Conservation (phyloP, 1,140 invertebrate genomes). For the Protaetia brevitarsis region DNA sequence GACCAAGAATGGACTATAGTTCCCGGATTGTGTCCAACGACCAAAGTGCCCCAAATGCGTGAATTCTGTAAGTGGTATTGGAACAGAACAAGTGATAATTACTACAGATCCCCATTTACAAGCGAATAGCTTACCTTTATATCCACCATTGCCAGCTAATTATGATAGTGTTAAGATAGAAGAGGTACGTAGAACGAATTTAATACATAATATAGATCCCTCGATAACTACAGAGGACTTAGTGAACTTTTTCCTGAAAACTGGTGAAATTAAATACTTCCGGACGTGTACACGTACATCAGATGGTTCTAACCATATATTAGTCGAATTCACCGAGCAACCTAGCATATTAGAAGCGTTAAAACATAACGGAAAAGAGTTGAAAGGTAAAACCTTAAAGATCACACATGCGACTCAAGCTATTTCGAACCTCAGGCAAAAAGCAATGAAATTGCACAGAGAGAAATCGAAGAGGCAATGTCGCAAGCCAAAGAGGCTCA, state of each 20-base stretch:
- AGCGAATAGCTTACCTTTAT: slow-evolving; percentile 80
- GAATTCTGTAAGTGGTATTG: slow-evolving; percentile 81
- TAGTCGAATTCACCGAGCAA: slow-evolving; percentile 96
- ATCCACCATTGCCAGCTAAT: slow-evolving; percentile 88
- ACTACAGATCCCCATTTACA: slow-evolving; percentile 89
- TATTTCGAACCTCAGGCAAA: slow-evolving; percentile 90
- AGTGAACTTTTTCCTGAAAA: slow-evolving; percentile 80
- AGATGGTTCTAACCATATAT: slow-evolving; percentile 71
- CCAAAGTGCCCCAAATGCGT: slow-evolving; percentile 82
- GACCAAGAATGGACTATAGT: slow-evolving; percentile 81
- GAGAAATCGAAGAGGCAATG: slow-evolving; percentile 97
- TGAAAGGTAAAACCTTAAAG: slow-evolving; percentile 64
- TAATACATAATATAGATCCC: slow-evolving; percentile 73
- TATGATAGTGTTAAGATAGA: slow-evolving; percentile 91
- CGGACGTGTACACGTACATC: slow-evolving; percentile 84
- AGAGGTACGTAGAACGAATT: slow-evolving; percentile 89
- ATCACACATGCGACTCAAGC: slow-evolving; percentile 86
- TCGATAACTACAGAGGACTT: slow-evolving; percentile 67
- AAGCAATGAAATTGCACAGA: slow-evolving; percentile 89
- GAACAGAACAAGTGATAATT: slow-evolving; percentile 79
- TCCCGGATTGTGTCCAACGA: slow-evolving; percentile 72
- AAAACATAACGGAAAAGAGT: slow-evolving; percentile 75
- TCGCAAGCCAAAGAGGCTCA: slow-evolving; percentile 93
- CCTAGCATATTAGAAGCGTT: slow-evolving; percentile 82
- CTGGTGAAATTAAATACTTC: slow-evolving; percentile 94